Evolutionary conservation across 1,140 invertebrate genomes (phyloP), one percentile per base, ranked within the genome.

Genomic region (Popillia japonica): DNA sequence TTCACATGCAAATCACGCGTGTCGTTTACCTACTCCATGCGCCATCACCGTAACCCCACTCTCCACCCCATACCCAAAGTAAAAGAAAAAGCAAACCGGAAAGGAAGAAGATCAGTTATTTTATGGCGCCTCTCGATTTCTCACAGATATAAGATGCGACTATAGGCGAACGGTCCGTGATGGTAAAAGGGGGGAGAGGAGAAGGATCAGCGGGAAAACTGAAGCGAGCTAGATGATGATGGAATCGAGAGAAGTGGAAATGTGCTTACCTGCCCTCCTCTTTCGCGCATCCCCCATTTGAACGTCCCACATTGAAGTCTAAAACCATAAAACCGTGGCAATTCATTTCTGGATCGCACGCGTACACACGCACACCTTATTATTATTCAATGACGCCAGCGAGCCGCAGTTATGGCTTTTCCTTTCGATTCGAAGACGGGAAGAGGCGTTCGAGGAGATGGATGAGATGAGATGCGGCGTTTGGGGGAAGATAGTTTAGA

Each of bases 1-100:
- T 83, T 77, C 82, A 83, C 82, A 84, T 84, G 83, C 83, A 84
- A 84, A 84, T 84, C 83, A 83, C 83, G 83, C 82, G 81, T 83
- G 83, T 82, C 83, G 83, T 83, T 84, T 83, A 81, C 78, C 80
- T 64, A 27, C 61, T 22, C 61, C 4, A 10, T 10, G 44, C 44
- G 7, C 10, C 44, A 10, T n/a, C 10, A 48, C 44, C 44, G 6
- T 55, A 55, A n/a, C 48, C 42, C 7, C 42, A 10, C 42, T 55
- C 3, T 2, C 14, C 27, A 55, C n/a, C 48, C 48, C 48, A 55
- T 55, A 34, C 27, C 27, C 27, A 34, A 34, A 34, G 59, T 72
- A 44, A 7, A n/a, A 55, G 59, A 79, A 64, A 8, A 40, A 40
- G 34, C 20, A 34, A 14, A 55, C 48, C 14, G 11, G n/a, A 55